Percentiles rank a stretch among this genome's conserved stretches.
phyloP scores from a whole-genome alignment of 2,797 vertebrate species.

The Takifugu ocellatus region DNA sequence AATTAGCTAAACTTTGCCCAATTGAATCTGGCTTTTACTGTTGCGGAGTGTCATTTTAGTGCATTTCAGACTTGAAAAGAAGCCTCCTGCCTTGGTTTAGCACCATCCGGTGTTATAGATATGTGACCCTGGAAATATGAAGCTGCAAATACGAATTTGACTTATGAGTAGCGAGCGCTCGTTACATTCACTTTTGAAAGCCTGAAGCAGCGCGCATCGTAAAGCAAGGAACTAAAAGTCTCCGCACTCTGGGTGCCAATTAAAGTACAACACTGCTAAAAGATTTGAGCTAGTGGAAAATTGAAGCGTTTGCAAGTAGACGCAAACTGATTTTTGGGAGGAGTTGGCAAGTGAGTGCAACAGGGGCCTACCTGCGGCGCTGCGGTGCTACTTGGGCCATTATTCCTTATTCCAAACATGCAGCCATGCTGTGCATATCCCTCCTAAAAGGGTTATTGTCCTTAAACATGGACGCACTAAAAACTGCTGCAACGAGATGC shows the following conservation, averaged over 20 bases:
- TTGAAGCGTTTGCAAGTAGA: conserved; percentile 30
- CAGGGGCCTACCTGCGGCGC: conserved; percentile 17
- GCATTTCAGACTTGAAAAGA: background rate
- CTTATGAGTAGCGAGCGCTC: conserved; percentile 16
- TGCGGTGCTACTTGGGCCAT: conserved; percentile 2
- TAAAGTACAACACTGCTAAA: conserved; percentile 25
- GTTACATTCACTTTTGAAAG: conserved; percentile 6
- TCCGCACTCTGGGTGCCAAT: conserved; percentile 14
- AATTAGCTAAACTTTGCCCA: conserved; percentile 1
- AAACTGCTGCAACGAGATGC: background rate
- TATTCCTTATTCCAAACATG: conserved; percentile 16
- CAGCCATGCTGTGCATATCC: conserved; percentile 6
- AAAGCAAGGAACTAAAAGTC: conserved; percentile 15
- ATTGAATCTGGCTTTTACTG: background rate
- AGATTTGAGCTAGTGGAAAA: conserved; percentile 19
- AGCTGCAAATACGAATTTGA: conserved; percentile 1
- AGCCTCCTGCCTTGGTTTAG: background rate
- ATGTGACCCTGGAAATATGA: conserved; percentile 5
- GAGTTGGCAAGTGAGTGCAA: conserved; percentile 20
- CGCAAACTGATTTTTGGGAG: conserved; percentile 3
- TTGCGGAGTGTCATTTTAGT: background rate
- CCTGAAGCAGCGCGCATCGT: conserved; percentile 21
- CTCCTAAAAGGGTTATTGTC: too few species aligned
- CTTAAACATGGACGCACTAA: background rate
- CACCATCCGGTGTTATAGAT: conserved; percentile 6